phyloP scores from a whole-genome alignment of 1,140 invertebrate genomes.

The Calephelis nemesis region DNA sequence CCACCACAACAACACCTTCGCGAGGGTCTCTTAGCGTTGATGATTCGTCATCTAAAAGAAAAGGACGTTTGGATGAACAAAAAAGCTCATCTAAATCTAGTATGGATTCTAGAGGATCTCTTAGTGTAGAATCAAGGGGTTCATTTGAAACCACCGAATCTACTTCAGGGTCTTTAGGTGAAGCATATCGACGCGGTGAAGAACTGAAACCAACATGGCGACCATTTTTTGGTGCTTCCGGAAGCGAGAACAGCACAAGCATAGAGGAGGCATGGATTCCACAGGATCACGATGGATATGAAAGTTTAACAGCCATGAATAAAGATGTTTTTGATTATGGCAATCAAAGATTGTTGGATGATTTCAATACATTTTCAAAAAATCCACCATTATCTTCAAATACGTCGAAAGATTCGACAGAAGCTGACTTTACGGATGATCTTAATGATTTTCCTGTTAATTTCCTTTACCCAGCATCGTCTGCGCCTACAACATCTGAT shows the following conservation, averaged over 20 bases:
- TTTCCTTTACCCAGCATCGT: slow-evolving; percentile 84
- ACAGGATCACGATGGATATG: slow-evolving; percentile 85
- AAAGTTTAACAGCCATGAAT: slow-evolving; percentile 66
- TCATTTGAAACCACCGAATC: slow-evolving; percentile 86
- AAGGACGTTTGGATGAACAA: slow-evolving; percentile 72
- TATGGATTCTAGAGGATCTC: slow-evolving; percentile 80
- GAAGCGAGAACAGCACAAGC: slow-evolving; percentile 85
- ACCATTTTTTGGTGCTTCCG: slow-evolving; percentile 89
- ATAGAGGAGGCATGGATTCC: slow-evolving; percentile 90
- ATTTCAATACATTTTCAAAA: slow-evolving; percentile 77
- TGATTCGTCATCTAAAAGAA: slow-evolving; percentile 72
- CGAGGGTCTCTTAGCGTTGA: slow-evolving; percentile 77
- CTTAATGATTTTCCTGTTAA: slow-evolving; percentile 85
- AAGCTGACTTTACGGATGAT: slow-evolving; percentile 86
- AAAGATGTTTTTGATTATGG: slow-evolving; percentile 74
- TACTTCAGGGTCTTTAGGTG: slow-evolving; percentile 85
- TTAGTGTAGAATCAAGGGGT: slow-evolving; percentile 83
- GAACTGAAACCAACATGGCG: slow-evolving; percentile 89
- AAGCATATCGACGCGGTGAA: slow-evolving; percentile 82
- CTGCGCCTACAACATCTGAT: slow-evolving; percentile 76
- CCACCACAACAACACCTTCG: slow-evolving; percentile 70
- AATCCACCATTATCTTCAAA: slow-evolving; percentile 80
- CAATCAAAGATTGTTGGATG: slow-evolving; percentile 71
- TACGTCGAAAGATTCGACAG: slow-evolving; percentile 81
- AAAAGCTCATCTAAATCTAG: slow-evolving; percentile 81